Evolutionary conservation across 2,888 invertebrate genomes (phyloP).

Genomic region (Atethmia centrago): DNA sequence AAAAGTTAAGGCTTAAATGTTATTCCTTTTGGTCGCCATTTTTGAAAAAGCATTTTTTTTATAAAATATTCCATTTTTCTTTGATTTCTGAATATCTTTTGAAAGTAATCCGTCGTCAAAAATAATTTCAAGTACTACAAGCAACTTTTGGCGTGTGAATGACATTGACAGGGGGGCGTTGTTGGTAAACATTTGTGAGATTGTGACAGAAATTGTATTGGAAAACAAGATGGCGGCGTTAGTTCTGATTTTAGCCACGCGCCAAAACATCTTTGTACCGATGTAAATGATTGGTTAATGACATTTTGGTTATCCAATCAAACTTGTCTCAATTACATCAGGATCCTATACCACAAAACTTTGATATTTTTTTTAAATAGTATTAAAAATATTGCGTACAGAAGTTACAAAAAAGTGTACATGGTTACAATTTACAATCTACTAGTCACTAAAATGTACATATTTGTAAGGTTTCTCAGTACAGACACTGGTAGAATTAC

Average conservation of each 20-base stretch:
- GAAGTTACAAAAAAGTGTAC: too few relatives aligned
- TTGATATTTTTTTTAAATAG: too few relatives aligned
- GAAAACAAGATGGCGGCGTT: not conserved
- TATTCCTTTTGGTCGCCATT: conserved; percentile 26
- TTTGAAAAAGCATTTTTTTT: not conserved
- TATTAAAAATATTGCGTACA: too few relatives aligned
- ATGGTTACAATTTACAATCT: too few relatives aligned
- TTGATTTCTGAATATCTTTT: not conserved
- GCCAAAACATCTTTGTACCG: too few relatives aligned
- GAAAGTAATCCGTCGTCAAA: not conserved
- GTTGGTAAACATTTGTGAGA: not conserved
- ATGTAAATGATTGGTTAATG: too few relatives aligned
- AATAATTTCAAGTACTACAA: not conserved
- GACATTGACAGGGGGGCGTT: not conserved
- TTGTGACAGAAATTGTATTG: not conserved
- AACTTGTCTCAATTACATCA: too few relatives aligned
- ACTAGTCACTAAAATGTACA: too few relatives aligned
- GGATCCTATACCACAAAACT: too few relatives aligned
- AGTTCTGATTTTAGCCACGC: not conserved
- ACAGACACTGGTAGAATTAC: too few relatives aligned
- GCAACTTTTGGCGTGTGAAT: not conserved
- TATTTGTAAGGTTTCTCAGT: too few relatives aligned
- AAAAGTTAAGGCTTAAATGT: conserved; percentile 34
- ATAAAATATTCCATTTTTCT: conserved; percentile 2
- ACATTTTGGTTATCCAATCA: too few relatives aligned